phyloP scores from a whole-genome alignment of 2,797 vertebrate species.

The Emydoidea blandingii region DNA sequence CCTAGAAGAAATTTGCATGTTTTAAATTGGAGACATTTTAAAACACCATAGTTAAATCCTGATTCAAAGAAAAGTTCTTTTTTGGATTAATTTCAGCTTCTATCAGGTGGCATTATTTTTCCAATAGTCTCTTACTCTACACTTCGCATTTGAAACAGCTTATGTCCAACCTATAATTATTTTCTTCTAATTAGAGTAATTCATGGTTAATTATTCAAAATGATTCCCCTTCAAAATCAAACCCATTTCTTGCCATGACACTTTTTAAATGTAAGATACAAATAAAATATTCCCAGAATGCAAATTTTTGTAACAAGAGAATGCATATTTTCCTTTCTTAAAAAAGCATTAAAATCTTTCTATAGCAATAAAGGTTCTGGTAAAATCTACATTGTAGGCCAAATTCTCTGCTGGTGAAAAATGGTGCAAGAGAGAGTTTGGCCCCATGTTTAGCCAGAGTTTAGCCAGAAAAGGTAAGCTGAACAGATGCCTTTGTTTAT shows the following conservation, averaged over 20 bases:
- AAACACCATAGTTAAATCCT: constrained; percentile 71
- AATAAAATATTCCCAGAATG: constrained; percentile 83
- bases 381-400: constrained; percentile 25
- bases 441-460: background rate
- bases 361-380: constrained; percentile 15
- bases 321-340: constrained; percentile 57
- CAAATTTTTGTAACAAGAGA: constrained; percentile 70
- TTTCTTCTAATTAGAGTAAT: constrained; percentile 89
- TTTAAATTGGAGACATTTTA: constrained; percentile 76
- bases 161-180: constrained; percentile 89
- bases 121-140: constrained; percentile 75
- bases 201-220: constrained; percentile 89
- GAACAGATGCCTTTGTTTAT: constrained; percentile 14
- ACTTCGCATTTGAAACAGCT: constrained; percentile 76
- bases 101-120: constrained; percentile 79
- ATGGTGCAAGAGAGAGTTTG: background rate
- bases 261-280: constrained; percentile 80
- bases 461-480: background rate
- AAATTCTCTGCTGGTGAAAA: background rate
- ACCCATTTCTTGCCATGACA: constrained; percentile 78
- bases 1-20: constrained; percentile 76
- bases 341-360: constrained; percentile 69
- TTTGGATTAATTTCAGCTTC: constrained; percentile 76
- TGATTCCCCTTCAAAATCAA: constrained; percentile 79
- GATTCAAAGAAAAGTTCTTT: constrained; percentile 71